Conservation (phyloP, 1,140 invertebrate genomes). For the Lamellibrachia luymesi region DNA sequence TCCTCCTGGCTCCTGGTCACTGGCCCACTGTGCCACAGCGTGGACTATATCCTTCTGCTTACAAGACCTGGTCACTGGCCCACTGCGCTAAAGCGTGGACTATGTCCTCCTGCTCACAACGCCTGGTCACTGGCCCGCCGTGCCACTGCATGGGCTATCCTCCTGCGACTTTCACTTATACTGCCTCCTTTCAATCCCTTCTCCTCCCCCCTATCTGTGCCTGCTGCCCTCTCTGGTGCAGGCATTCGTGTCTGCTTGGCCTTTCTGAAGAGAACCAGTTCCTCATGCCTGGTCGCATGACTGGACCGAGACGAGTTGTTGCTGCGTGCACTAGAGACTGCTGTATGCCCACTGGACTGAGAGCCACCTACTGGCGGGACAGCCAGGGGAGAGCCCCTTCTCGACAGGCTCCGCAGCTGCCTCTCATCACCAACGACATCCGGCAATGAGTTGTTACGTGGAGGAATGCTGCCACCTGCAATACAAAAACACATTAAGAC, state of each 20-base stretch:
- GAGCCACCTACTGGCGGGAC: background rate
- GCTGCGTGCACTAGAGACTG: background rate
- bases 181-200: slow-evolving; percentile 4
- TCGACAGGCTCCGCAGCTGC: background rate
- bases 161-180: background rate
- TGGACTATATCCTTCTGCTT: no score
- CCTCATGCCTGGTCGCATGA: background rate
- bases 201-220: background rate
- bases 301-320: background rate
- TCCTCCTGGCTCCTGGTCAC: no score
- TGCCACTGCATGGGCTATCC: slow-evolving; percentile 7
- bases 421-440: background rate
- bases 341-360: background rate
- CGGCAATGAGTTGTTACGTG: background rate
- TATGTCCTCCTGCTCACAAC: background rate
- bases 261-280: background rate
- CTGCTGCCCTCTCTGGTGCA: background rate
- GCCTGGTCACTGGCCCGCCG: background rate
- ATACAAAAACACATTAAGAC: background rate
- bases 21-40: no score
- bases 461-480: background rate
- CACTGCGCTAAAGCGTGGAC: no score
- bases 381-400: background rate
- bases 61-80: no score
- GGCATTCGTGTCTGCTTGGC: background rate